Evolutionary conservation across 2,888 invertebrate genomes (phyloP).

Genomic region (Hermaeophaga mercurialis): DNA sequence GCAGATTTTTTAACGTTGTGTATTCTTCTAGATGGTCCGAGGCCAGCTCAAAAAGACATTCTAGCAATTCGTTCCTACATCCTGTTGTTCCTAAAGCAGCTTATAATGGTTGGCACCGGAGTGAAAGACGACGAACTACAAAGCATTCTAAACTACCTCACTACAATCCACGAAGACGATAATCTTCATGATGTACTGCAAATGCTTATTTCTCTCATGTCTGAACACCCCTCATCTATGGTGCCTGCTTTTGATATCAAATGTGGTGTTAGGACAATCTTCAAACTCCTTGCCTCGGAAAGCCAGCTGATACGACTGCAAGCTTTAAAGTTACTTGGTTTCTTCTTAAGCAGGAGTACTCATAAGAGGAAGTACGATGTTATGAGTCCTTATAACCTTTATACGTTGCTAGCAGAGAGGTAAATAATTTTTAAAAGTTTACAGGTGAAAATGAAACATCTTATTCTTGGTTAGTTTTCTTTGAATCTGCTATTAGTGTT

Average conservation of each 20-base stretch:
- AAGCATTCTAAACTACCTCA: constrained; percentile 96
- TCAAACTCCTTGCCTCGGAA: constrained; percentile 94
- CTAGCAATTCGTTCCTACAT: constrained; percentile 94
- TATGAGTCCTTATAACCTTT: constrained; percentile 98
- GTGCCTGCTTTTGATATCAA: constrained; percentile 99
- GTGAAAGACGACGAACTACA: constrained; percentile 99
- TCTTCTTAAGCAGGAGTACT: constrained; percentile 96
- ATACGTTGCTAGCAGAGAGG: constrained; percentile 88
- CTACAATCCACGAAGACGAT: constrained; percentile 98
- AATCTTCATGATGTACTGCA: constrained; percentile 97
- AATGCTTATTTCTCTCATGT: constrained; percentile 95
- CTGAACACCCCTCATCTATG: constrained; percentile 98
- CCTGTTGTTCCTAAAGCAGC: constrained; percentile 91
- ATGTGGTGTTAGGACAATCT: constrained; percentile 94
- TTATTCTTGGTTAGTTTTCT: not conserved
- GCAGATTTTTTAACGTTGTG: too few relatives aligned
- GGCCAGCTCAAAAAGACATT: constrained; percentile 94
- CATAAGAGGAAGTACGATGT: constrained; percentile 99
- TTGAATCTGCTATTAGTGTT: not conserved
- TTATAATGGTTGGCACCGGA: constrained; percentile 95
- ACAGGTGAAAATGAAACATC: too few relatives aligned
- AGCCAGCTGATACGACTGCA: constrained; percentile 95
- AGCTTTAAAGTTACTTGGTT: constrained; percentile 94
- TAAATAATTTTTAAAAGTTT: not conserved
- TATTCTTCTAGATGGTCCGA: constrained; percentile 88